Evolutionary conservation across 2,113 vertebrate species (phyloP).

Genomic region (Vidua macroura): DNA sequence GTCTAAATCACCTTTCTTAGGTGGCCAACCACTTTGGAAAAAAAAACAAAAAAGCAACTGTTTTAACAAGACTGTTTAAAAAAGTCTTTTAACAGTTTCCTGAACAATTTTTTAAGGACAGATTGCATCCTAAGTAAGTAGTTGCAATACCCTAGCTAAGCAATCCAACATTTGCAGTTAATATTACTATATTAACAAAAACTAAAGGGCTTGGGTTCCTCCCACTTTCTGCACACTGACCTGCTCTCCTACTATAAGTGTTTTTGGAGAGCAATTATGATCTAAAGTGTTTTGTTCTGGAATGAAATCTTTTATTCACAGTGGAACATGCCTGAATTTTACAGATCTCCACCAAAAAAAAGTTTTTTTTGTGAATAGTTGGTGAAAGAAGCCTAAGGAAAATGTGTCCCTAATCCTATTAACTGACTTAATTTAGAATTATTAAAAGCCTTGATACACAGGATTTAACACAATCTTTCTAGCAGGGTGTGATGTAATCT

Average conservation of each 20-base stretch:
- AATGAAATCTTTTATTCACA: conserved; percentile 57
- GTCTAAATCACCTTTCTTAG: background rate
- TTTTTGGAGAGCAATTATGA: conserved; percentile 32
- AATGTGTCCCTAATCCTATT: conserved; percentile 84
- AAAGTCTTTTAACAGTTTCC: background rate
- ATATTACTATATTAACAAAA: background rate
- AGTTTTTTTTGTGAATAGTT: conserved; percentile 62
- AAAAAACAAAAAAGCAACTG: too few relatives aligned
- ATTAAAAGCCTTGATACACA: conserved; percentile 80
- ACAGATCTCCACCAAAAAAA: conserved; percentile 57
- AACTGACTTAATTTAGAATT: conserved; percentile 85
- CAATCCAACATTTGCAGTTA: background rate
- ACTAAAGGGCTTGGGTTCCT: background rate
- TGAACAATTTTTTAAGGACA: background rate
- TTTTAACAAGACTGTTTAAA: too few relatives aligned
- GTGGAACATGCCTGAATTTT: conserved; percentile 68
- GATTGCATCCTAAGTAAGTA: background rate
- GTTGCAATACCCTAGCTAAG: background rate
- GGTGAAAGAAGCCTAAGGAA: conserved; percentile 74
- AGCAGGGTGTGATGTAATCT: conserved; percentile 91
- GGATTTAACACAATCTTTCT: conserved; percentile 82
- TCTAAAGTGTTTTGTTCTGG: conserved; percentile 47
- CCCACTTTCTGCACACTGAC: background rate
- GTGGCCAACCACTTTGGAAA: background rate
- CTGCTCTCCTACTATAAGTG: background rate